Evolutionary conservation across 1,140 invertebrate genomes (phyloP).

Genomic region (Carposina sasakii): DNA sequence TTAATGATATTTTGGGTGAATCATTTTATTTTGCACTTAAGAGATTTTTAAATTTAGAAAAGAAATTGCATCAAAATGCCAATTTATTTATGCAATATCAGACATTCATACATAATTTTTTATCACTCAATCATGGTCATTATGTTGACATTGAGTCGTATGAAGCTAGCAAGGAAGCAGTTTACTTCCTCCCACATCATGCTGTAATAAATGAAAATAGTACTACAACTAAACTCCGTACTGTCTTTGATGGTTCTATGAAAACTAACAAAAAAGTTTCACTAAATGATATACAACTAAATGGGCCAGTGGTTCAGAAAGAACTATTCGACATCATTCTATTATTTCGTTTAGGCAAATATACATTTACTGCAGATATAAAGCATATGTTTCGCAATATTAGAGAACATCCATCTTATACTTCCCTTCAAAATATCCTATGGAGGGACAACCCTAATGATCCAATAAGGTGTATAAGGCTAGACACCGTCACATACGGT

Average conservation of each 20-base stretch:
- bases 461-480: conserved; percentile 1
- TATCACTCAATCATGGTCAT: conserved; percentile 7
- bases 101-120: conserved; percentile 12
- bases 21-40: conserved; percentile 12
- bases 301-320: conserved; percentile 1
- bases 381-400: conserved; percentile 4
- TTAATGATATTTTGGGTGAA: conserved; percentile 6
- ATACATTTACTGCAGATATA: not conserved
- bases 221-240: not conserved
- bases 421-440: conserved; percentile 5
- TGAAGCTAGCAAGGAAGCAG: not conserved
- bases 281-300: conserved; percentile 4
- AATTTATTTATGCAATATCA: conserved; percentile 2
- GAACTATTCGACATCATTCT: conserved; percentile 6
- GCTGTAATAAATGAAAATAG: not conserved
- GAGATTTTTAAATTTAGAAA: conserved; percentile 14
- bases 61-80: conserved; percentile 8
- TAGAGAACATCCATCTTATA: not conserved
- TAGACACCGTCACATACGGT: conserved; percentile 5
- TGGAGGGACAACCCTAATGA: conserved; percentile 2
- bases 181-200: conserved; percentile 1
- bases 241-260: conserved; percentile 7
- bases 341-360: not conserved
- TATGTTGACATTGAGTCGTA: not conserved
- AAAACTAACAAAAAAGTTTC: conserved; percentile 4